Evolutionary conservation across 2,797 vertebrate species (phyloP).

Genomic region (Agapornis canus): DNA sequence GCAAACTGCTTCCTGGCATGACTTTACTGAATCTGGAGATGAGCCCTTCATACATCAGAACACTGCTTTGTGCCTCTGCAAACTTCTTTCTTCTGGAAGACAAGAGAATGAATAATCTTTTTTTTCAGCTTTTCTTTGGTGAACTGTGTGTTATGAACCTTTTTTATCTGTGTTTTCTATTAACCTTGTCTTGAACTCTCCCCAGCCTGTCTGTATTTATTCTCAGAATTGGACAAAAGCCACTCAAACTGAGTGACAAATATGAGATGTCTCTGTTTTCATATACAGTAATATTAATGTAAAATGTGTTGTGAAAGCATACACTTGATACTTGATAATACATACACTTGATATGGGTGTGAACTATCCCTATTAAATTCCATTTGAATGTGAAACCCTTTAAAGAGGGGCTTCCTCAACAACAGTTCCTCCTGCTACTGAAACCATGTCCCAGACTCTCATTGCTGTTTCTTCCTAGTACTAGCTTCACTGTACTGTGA

Average conservation of each 20-base stretch:
- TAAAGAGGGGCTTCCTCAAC: neutral
- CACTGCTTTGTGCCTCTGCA: neutral
- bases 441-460: neutral
- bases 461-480: neutral
- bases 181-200: neutral
- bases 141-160: neutral
- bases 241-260: neutral
- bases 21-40: neutral
- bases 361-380: neutral
- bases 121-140: neutral
- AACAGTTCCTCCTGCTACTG: neutral
- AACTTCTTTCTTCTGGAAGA: neutral
- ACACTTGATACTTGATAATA: rapidly evolving
- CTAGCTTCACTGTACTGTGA: neutral
- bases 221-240: neutral
- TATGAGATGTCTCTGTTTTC: neutral
- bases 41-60: neutral
- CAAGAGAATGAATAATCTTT: neutral
- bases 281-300: neutral
- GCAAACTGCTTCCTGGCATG: neutral
- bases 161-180: neutral
- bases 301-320: neutral
- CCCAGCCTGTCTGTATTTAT: neutral
- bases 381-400: neutral
- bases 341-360: neutral